Evolutionary conservation across 2,797 vertebrate species (phyloP).

Genomic region (Rhinella marina): DNA sequence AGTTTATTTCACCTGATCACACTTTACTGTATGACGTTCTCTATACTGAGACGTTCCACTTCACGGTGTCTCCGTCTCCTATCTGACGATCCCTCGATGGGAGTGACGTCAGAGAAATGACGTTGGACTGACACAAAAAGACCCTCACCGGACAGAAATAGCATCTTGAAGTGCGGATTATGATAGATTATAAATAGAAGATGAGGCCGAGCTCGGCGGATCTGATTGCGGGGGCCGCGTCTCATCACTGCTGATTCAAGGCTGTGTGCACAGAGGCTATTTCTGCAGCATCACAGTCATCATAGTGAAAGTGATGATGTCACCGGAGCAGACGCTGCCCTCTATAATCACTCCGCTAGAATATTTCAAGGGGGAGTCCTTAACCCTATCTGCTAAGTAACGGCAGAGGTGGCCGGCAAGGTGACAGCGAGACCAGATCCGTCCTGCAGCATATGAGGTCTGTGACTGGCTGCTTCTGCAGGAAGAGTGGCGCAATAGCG

Average conservation of each 20-base stretch:
- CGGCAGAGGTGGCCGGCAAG: too few relatives aligned
- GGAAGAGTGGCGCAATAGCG: too few relatives aligned
- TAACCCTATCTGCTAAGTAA: not conserved
- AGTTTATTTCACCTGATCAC: too few relatives aligned
- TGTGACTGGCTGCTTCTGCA: too few relatives aligned
- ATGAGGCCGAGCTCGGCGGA: not conserved
- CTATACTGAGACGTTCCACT: too few relatives aligned
- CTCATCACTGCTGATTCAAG: constrained; percentile 1
- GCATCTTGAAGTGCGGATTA: not conserved
- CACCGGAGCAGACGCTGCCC: not conserved
- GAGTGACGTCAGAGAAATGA: not conserved
- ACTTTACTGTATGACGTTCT: too few relatives aligned
- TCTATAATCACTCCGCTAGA: not conserved
- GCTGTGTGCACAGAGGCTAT: not conserved
- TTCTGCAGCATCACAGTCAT: not conserved
- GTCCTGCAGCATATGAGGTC: too few relatives aligned
- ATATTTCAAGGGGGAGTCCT: not conserved
- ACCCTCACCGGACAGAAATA: not conserved
- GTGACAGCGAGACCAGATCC: too few relatives aligned
- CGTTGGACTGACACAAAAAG: not conserved
- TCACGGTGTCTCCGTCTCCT: too few relatives aligned
- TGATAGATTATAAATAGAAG: constrained; percentile 12
- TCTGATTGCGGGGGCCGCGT: not conserved
- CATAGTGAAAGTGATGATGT: not conserved
- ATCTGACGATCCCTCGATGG: not conserved